phyloP scores from a whole-genome alignment of 2,797 vertebrate genomes.

The Natrix natrix region DNA sequence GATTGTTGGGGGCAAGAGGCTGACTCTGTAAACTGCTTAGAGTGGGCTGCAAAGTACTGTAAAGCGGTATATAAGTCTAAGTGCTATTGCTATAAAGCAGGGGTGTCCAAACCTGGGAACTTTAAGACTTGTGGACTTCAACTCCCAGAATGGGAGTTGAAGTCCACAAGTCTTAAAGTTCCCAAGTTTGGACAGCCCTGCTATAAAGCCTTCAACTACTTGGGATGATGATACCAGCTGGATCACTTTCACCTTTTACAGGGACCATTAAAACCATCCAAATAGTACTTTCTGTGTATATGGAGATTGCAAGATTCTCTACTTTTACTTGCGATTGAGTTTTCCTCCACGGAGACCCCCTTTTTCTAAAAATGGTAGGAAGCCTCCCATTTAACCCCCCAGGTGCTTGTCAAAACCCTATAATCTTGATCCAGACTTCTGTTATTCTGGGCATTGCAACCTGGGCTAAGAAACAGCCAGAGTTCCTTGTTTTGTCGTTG shows the following conservation, averaged over 20 bases:
- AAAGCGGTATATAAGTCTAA: too few relatives aligned
- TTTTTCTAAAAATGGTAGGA: not conserved
- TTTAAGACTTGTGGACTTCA: too few relatives aligned
- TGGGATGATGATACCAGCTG: not conserved
- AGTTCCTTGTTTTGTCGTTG: not conserved
- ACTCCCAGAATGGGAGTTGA: too few relatives aligned
- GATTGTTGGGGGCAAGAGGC: too few relatives aligned
- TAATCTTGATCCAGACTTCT: not conserved
- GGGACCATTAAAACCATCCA: not conserved
- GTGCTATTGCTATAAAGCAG: not conserved
- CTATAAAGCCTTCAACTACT: not conserved
- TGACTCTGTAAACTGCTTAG: too few relatives aligned
- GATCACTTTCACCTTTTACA: not conserved
- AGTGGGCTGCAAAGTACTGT: too few relatives aligned
- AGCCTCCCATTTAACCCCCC: not conserved
- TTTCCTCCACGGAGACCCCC: not conserved
- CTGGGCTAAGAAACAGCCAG: not conserved
- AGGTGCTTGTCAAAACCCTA: not conserved
- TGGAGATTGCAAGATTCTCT: not conserved
- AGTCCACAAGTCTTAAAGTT: too few relatives aligned
- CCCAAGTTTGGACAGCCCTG: too few relatives aligned
- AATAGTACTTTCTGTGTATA: not conserved
- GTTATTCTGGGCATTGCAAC: not conserved
- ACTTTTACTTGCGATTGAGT: not conserved
- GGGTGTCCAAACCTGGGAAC: too few relatives aligned